Base-by-base conservation (phyloP, 2,888 invertebrate genomes). In the Rhodophaea formosa region DNA sequence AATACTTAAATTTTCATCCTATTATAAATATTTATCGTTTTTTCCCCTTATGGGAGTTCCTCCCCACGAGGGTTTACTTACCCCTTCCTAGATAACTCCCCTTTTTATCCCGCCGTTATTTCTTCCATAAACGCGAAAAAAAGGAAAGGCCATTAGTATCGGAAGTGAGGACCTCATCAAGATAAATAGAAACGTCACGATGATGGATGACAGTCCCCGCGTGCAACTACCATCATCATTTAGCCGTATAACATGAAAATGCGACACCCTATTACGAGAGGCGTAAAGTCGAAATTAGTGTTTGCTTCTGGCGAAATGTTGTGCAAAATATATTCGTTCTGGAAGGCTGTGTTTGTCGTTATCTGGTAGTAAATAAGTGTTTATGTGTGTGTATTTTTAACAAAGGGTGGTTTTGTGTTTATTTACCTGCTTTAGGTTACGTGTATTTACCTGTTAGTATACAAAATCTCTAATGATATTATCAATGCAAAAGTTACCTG, bases 171-270 rank as follows among this genome's bases (percentile, higher is more conserved):
- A 76, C 68, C 82, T 88, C 83, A 88, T 88, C 86, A 87, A 84
- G 88, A 89, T 89, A 88, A 89, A 88, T 88, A 88, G 86, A 87
- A 87, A 83, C 72, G 87, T 86, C 88, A 84, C 80, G 71, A 84
- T 90, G 89, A 90, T 89, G 82, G 88, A 90, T 90, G 80, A 82
- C 79, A 72, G 74, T 76, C 80, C 73, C 74, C 74, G 79, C 75
- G 61, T 61, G 62, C 69, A 73, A 68, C 71, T 60, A 62, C 71
- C 71, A 65, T 67, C 70, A 68, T 73, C 69, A 73, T 70, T 72
- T 73, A 67, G 63, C 66, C 62, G 66, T 65, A 68, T 70, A 63
- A 69, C 60, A 42, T 46, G 45, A 23, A 53, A 60, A 58, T 39
- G 15, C 6, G 51, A 53, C 53, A 53, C 63, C 65, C 66, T 81